Percentiles rank a stretch among this genome's conserved stretches.
These are phyloP conservation scores for Drosophila ambigua DNA, from an alignment of 1,140 invertebrate genomes.

Conservation along the genomic window DNA sequence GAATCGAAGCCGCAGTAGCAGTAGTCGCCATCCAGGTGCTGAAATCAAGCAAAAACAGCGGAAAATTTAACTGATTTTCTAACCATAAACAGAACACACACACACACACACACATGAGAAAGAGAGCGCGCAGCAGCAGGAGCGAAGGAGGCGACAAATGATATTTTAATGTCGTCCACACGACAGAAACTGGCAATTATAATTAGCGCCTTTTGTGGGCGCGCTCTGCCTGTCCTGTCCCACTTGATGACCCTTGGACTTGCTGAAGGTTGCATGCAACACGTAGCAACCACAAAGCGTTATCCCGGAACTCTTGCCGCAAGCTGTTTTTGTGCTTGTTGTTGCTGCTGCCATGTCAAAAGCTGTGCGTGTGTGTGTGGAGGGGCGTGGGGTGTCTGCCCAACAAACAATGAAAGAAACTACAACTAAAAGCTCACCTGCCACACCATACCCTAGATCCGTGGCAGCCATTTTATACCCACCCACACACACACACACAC, in stretches of 20 bases:
- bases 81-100: too few relatives aligned
- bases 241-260: conserved; percentile 18
- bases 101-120: too few relatives aligned
- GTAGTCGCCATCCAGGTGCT: not conserved
- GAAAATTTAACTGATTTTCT: too few relatives aligned
- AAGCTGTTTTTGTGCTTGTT: conserved; percentile 28
- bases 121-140: too few relatives aligned
- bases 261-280: conserved; percentile 59
- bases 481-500: too few relatives aligned
- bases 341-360: conserved; percentile 31
- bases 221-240: not conserved
- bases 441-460: conserved; percentile 6
- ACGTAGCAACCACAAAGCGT: conserved; percentile 52
- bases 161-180: conserved; percentile 40
- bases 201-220: conserved; percentile 48
- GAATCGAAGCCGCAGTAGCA: conserved; percentile 34
- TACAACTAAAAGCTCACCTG: conserved; percentile 29
- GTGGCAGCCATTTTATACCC: conserved; percentile 30
- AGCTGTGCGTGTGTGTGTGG: conserved; percentile 12
- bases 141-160: conserved; percentile 17
- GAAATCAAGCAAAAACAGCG: too few relatives aligned
- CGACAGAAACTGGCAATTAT: conserved; percentile 48
- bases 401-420: conserved; percentile 39
- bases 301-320: not conserved
- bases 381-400: not conserved